These are phyloP conservation scores for Salarias fasciatus DNA, from an alignment of 2,797 vertebrate species.

Conservation along the genomic window DNA sequence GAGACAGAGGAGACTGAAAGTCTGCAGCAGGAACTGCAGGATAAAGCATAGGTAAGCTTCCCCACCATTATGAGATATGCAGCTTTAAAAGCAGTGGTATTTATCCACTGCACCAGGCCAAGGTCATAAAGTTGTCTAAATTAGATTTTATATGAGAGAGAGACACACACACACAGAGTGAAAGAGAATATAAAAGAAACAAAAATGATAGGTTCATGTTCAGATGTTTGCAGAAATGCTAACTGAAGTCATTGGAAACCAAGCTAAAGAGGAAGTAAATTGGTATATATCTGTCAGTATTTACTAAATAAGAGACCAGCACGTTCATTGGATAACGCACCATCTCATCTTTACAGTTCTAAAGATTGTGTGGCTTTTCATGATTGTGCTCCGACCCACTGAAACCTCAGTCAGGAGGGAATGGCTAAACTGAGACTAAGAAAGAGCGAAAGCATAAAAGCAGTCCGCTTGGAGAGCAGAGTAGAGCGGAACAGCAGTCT, in stretches of 20 bases:
- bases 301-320: no score
- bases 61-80: conserved; percentile 32
- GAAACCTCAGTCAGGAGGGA: conserved; percentile 12
- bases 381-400: no score
- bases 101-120: conserved; percentile 37
- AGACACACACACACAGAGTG: no score
- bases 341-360: no score
- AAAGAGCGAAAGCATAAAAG: conserved; percentile 25
- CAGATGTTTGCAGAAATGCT: no score
- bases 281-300: no score
- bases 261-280: no score
- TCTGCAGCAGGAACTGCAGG: conserved; percentile 3
- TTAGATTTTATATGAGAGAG: conserved; percentile 55
- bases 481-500: conserved; percentile 47
- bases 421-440: conserved; percentile 21
- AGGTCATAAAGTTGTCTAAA: conserved; percentile 57
- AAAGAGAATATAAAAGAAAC: no score
- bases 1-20: conserved; percentile 8
- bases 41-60: conserved; percentile 25
- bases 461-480: conserved; percentile 27
- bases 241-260: no score
- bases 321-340: no score
- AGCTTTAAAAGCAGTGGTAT: conserved; percentile 44
- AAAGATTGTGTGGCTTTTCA: no score
- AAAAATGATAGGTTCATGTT: no score